Evolutionary conservation across 2,797 vertebrate species (phyloP), one percentile per base, ranked within the genome.

Genomic region (Sternarchorhynchus goeldii): DNA sequence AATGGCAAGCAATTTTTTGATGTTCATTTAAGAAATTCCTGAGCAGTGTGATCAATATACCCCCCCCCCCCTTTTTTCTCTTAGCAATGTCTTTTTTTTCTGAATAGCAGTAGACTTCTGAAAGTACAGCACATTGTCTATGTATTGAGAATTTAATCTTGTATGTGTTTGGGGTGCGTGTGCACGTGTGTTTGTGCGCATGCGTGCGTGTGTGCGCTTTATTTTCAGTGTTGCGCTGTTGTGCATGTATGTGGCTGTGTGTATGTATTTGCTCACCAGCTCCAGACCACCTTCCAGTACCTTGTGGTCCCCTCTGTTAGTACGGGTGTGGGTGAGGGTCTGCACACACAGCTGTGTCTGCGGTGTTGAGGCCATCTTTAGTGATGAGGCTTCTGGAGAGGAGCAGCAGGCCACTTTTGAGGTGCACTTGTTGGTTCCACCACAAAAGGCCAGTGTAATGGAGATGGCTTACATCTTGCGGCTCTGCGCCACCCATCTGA

Each of bases 131-230:
- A 53, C n/a, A 65, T n/a, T 56, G 7, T 53, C 58, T 77, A 34
- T 71, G 6, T 57, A 62, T 32, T 81, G 25, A 36, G 76, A 53
- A 78, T 88, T 85, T 82, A 76, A 82, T 87, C 79, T 75, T 83
- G 53, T 56, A 39, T 65, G 32, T 82, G 58, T 72, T 79, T 72
- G 71, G 80, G 72, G 50, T 64, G 60, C n/a, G 21, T 21, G 56
- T 80, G 57, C 60, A 71, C n/a, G 57, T 67, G 81, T 84, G 57
- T 67, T 80, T 84, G 69, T 79, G 81, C 77, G 79, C 56, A 79
- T 72, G 71, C 58, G 70, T 75, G 80, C 65, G 50, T 72, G 60
- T 29, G 21, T 85, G 69, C 82, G 82, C 72, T 79, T 87, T 66
- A n/a, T 74, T 73, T 56, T 31, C 45, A 20, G 75, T 77, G 82